Conservation (phyloP, 2,113 vertebrate genomes). For the Sakesphorus luctuosus region DNA sequence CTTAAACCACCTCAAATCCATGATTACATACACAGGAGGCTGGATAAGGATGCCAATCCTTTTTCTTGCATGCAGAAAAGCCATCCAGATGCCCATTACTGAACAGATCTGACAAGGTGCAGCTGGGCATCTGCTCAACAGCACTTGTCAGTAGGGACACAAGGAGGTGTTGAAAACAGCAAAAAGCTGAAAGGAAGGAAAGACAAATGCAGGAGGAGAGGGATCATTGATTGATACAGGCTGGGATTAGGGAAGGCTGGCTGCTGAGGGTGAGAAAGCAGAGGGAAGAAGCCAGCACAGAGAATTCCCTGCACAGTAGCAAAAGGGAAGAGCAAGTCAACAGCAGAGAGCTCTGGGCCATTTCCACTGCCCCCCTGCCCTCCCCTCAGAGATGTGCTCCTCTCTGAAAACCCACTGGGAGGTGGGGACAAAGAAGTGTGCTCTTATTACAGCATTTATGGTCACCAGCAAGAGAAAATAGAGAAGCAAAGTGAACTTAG, state of each 20-base stretch:
- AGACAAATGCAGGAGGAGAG: not conserved
- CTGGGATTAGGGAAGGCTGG: not conserved
- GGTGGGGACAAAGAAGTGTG: not conserved
- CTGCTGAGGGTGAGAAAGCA: not conserved
- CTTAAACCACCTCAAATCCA: not conserved
- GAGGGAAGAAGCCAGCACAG: not conserved
- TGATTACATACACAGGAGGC: not conserved
- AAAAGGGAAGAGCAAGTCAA: not conserved
- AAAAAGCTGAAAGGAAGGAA: not conserved
- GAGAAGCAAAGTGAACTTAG: not conserved
- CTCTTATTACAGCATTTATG: not conserved
- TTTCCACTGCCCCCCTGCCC: not conserved
- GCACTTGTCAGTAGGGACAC: not conserved
- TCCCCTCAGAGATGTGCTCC: not conserved
- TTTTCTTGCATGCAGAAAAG: not conserved
- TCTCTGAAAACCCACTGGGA: not conserved
- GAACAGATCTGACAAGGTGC: not conserved
- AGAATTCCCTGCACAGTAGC: not conserved
- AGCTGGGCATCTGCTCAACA: not conserved
- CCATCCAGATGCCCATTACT: not conserved
- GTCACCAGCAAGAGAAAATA: not conserved
- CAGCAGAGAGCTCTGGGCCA: not conserved
- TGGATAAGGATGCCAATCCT: not conserved
- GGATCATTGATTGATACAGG: not conserved
- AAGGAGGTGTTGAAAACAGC: not conserved